Evolutionary conservation across 2,888 invertebrate genomes (phyloP), one percentile per base, ranked within the genome.

Genomic region (Agonopterix heracliana): DNA sequence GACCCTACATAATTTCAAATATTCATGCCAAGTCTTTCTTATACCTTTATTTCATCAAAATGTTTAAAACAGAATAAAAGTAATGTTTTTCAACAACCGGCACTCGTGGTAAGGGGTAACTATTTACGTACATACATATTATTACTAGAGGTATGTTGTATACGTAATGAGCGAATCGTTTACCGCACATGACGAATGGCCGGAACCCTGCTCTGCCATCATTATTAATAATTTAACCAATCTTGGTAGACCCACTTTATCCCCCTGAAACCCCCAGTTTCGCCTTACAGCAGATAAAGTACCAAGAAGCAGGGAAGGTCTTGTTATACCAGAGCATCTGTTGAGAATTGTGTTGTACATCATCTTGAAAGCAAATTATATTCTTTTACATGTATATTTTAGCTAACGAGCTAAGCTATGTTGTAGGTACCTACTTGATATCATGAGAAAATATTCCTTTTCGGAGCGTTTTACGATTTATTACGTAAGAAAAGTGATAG

Each of bases 191-290:
- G 81, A 82, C 72, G 71, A 72, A 83, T 80, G 64, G 68, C 63
- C 55, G 57, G 61, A 54, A 61, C 62, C 66, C 65, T 71, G 68
- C 63, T 68, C 60, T 56, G 54, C 57, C 68, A 65, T 76, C 81
- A 77, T 83, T 82, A 83, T 75, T 81, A 76, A 79, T 71, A 75
- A 69, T 66, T 66, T 66, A 64, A 61, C 81, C 74, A 78, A 36
- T 59, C 45, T 49, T 17, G 10, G n/a, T 40, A 50, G 75, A 74
- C 53, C 76, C 52, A 38, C 38, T 38, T 4, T 38, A 38, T 9
- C 38, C 38, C 38, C n/a, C 54, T 53, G 3, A 34, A 36, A 45
- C 12, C 14, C 34, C 38, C n/a, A 9, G 3, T 38, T 9, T 1
- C 38, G n/a, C 38, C 38, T 38, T 10, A 9, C 3, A 38, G n/a